A percentile compares a stretch with the other conserved stretches of the same genome.
Evolutionary conservation across 2,113 vertebrate species (phyloP).

Genomic region (Tenrec ecaudatus): DNA sequence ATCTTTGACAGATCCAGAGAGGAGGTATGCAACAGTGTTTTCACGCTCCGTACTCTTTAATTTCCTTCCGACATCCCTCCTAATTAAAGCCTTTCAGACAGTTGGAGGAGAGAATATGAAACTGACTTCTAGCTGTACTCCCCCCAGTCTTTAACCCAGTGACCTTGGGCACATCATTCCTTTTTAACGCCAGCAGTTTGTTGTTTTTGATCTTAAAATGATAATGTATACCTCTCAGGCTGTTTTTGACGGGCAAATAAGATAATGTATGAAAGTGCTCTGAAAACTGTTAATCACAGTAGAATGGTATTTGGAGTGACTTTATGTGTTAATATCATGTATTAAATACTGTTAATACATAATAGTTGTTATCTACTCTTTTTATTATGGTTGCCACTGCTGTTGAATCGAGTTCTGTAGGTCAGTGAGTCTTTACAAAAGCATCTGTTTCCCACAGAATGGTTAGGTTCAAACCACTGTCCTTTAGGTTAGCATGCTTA

Average conservation of each 20-base stretch:
- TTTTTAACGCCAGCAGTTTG: not conserved
- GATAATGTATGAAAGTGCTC: constrained; percentile 17
- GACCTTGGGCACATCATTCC: not conserved
- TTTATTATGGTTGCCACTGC: not conserved
- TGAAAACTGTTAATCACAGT: constrained; percentile 26
- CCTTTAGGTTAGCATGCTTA: no score
- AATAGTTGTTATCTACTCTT: not conserved
- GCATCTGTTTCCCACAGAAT: no score
- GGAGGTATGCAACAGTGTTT: constrained; percentile 88
- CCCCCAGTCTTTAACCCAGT: not conserved
- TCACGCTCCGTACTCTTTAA: constrained; percentile 55
- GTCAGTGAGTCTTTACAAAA: no score
- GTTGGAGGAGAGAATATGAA: not conserved
- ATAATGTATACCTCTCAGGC: not conserved
- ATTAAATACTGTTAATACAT: not conserved
- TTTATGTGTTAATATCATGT: constrained; percentile 28
- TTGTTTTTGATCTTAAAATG: constrained; percentile 51
- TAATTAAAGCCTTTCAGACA: constrained; percentile 43
- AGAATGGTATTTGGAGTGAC: constrained; percentile 27
- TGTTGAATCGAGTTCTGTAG: no score
- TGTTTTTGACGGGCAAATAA: not conserved
- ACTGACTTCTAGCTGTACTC: not conserved
- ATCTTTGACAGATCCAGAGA: constrained; percentile 95
- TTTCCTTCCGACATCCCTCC: not conserved
- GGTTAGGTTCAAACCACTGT: no score